Percentiles rank a stretch among this genome's conserved stretches.
Conservation (phyloP, 2,888 invertebrate species). For the Notodonta dromedarius region DNA sequence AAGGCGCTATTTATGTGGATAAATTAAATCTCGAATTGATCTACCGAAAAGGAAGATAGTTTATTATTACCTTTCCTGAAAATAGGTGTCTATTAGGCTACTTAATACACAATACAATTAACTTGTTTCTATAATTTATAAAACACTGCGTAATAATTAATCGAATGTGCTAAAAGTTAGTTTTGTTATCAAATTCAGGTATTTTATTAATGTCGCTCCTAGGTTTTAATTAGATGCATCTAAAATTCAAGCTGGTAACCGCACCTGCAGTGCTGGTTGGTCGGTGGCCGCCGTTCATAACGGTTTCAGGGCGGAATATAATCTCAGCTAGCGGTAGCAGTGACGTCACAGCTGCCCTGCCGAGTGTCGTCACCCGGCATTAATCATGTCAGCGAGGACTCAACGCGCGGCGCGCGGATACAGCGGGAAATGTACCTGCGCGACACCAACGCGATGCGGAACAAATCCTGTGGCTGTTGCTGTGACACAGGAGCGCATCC, state of each 20-base stretch:
- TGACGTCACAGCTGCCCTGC: not conserved
- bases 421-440: not conserved
- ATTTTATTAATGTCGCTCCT: too few relatives aligned
- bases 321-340: not conserved
- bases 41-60: too few relatives aligned
- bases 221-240: not conserved
- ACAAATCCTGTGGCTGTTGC: not conserved
- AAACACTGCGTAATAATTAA: too few relatives aligned
- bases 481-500: not conserved
- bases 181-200: too few relatives aligned
- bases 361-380: constrained; percentile 9
- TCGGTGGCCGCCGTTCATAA: not conserved
- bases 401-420: not conserved
- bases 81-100: too few relatives aligned
- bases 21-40: too few relatives aligned
- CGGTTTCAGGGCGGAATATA: not conserved
- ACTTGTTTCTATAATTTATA: too few relatives aligned
- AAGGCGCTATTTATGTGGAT: too few relatives aligned
- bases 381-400: constrained; percentile 6
- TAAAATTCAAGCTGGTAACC: not conserved
- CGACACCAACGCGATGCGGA: not conserved
- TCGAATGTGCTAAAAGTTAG: too few relatives aligned
- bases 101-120: too few relatives aligned
- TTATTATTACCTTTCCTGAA: too few relatives aligned
- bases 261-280: not conserved